These are phyloP conservation scores for Leptothorax acervorum DNA, from an alignment of 2,888 invertebrate genomes.

Conservation along the genomic window DNA sequence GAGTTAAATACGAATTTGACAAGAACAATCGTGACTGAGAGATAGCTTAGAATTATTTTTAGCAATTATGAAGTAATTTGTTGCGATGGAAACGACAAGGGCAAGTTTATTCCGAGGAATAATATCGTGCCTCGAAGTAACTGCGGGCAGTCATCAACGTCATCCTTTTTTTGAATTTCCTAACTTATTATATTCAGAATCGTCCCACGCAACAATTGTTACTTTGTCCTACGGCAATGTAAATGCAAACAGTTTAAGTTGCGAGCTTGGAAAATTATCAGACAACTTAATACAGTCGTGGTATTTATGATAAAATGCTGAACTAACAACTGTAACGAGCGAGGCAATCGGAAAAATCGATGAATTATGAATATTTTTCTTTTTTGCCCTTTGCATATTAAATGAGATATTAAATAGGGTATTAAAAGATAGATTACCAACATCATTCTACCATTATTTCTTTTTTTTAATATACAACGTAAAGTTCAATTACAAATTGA, in stretches of 20 bases:
- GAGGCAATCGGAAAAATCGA: slow-evolving; percentile 8
- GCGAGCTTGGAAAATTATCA: slow-evolving; percentile 19
- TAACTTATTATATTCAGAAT: slow-evolving; percentile 26
- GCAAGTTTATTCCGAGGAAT: background rate
- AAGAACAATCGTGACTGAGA: background rate
- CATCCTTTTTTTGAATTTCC: slow-evolving; percentile 20
- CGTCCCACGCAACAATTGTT: slow-evolving; percentile 41
- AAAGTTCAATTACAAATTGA: background rate
- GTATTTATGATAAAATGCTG: background rate
- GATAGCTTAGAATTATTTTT: background rate
- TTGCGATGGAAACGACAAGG: background rate
- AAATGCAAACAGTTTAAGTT: slow-evolving; percentile 25
- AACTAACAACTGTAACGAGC: background rate
- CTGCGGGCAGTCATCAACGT: background rate
- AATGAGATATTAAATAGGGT: background rate
- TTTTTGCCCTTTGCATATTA: background rate
- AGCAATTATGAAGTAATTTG: background rate
- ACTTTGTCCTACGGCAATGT: background rate
- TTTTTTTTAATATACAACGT: background rate
- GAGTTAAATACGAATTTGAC: background rate
- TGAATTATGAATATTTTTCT: background rate
- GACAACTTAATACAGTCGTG: slow-evolving; percentile 25
- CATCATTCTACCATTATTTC: background rate
- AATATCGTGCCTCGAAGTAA: background rate
- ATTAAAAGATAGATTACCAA: background rate